Percentiles rank a stretch among this genome's conserved stretches.
Evolutionary conservation across 2,797 vertebrate species (phyloP).

Genomic region (Arctocebus calabarensis): DNA sequence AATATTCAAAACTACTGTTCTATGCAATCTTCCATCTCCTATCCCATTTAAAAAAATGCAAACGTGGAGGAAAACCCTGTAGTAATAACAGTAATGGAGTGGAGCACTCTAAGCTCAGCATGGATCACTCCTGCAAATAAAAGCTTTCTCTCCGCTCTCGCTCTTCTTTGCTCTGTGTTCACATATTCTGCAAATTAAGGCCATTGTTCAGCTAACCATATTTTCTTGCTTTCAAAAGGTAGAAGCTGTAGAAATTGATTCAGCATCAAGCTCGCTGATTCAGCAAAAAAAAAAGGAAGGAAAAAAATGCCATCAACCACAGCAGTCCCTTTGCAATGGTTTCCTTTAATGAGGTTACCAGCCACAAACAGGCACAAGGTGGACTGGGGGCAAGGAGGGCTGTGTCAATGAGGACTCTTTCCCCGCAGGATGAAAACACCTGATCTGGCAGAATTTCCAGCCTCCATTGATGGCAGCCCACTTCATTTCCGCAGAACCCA

Average conservation of each 20-base stretch:
- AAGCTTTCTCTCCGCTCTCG: conserved; percentile 4
- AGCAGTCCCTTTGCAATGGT: conserved; percentile 69
- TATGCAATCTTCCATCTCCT: not conserved
- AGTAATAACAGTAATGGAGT: not conserved
- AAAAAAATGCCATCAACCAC: not conserved
- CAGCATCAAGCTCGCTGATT: conserved; percentile 74
- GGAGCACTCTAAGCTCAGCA: not conserved
- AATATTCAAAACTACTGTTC: not conserved
- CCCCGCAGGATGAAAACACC: conserved; percentile 44
- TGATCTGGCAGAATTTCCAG: conserved; percentile 62
- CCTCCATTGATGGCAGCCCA: not conserved
- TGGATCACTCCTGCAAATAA: not conserved
- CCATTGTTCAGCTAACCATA: conserved; percentile 60
- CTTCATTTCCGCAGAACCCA: conserved; percentile 21
- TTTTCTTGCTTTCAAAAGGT: conserved; percentile 76
- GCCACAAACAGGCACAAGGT: not conserved
- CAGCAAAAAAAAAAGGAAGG: conserved; percentile 66
- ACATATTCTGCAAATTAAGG: conserved; percentile 47
- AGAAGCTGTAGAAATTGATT: conserved; percentile 78
- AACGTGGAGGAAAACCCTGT: not conserved
- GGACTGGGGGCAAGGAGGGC: not conserved
- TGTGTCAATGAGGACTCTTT: conserved; percentile 52
- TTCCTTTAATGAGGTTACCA: conserved; percentile 75
- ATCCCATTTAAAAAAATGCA: not conserved
- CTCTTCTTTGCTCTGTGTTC: not conserved